These are phyloP conservation scores for Patella ulyssiponensis DNA, from an alignment of 2,888 invertebrate genomes.

Conservation along the genomic window DNA sequence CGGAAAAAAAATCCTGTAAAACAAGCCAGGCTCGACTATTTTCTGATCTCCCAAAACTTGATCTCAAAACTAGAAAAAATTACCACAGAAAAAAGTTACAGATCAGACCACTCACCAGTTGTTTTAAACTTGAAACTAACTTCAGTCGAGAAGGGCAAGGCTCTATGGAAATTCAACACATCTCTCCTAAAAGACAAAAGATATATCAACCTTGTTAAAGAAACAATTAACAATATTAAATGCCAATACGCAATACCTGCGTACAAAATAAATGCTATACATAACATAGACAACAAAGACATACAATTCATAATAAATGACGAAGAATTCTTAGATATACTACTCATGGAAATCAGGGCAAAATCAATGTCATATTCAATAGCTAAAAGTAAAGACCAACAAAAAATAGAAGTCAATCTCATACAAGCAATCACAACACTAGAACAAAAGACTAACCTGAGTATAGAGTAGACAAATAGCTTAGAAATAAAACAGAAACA, in stretches of 20 bases:
- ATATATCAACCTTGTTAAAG: slow-evolving; percentile 9
- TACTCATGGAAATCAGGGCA: slow-evolving; percentile 10
- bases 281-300: slow-evolving; percentile 5
- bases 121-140: not conserved
- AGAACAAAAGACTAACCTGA: no score
- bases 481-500: not conserved
- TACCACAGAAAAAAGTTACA: slow-evolving; percentile 13
- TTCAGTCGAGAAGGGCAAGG: slow-evolving; percentile 16
- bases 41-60: not conserved
- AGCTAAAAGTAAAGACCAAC: no score
- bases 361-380: no score
- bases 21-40: not conserved
- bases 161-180: slow-evolving; percentile 27
- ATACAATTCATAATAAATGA: slow-evolving; percentile 23
- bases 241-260: slow-evolving; percentile 1
- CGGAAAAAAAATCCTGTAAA: not conserved
- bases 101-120: slow-evolving; percentile 13
- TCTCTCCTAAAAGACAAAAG: slow-evolving; percentile 19
- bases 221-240: not conserved
- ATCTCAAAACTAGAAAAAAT: not conserved
- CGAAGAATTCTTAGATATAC: slow-evolving; percentile 23
- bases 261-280: slow-evolving; percentile 16
- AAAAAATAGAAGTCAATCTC: no score
- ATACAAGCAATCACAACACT: no score
- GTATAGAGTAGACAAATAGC: no score